Percentiles rank a stretch among this genome's conserved stretches.
phyloP scores from a whole-genome alignment of 2,888 invertebrate genomes.

The Protonemura montana region DNA sequence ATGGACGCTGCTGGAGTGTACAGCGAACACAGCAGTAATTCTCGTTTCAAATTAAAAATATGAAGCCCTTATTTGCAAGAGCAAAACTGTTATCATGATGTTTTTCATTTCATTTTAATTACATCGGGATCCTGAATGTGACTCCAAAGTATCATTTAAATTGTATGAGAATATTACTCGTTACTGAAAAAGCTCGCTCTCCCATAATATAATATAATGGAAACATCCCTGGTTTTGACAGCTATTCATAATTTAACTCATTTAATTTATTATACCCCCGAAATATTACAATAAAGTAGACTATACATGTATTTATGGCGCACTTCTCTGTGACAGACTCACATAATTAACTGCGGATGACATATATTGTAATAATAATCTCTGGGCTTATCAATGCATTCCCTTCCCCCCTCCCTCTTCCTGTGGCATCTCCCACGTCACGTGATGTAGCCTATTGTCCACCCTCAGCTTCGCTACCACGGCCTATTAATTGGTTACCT shows the following conservation, averaged over 20 bases:
- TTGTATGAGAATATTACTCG: conserved; percentile 30
- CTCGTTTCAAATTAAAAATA: conserved; percentile 25
- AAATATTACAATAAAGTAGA: conserved; percentile 36
- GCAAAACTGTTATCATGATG: conserved; percentile 26
- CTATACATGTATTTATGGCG: conserved; percentile 3
- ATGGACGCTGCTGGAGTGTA: background rate
- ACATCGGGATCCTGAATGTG: conserved; percentile 40
- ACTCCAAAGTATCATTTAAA: conserved; percentile 41
- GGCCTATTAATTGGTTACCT: background rate
- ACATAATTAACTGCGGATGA: conserved; percentile 39
- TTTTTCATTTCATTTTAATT: conserved; percentile 42
- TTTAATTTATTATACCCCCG: conserved; percentile 47
- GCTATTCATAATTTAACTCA: conserved; percentile 48
- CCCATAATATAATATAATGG: conserved; percentile 31
- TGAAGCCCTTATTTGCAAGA: conserved; percentile 38
- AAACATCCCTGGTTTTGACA: conserved; percentile 48
- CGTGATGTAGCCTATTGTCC: conserved; percentile 30
- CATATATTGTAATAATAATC: conserved; percentile 31
- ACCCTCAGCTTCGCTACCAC: background rate
- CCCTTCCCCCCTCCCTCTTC: conserved; percentile 17
- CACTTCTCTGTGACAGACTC: conserved; percentile 20
- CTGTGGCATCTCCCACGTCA: background rate
- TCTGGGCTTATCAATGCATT: conserved; percentile 14
- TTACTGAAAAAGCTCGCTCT: conserved; percentile 39
- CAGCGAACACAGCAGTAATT: background rate